Evolutionary conservation across 2,888 invertebrate genomes (phyloP).

Genomic region (Chymomyza amoena): DNA sequence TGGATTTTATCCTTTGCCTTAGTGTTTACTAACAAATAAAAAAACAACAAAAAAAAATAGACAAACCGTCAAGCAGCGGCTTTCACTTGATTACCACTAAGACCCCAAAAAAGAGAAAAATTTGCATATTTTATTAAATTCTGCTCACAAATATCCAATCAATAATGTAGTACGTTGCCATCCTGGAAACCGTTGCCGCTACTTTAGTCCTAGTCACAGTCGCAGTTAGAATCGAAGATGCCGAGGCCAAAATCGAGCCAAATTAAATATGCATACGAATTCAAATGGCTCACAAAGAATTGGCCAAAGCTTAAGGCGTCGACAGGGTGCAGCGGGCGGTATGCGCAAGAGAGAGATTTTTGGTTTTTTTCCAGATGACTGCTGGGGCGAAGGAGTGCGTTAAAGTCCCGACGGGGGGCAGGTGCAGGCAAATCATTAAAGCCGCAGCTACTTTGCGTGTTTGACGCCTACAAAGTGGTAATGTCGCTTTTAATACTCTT

Average conservation of each 20-base stretch:
- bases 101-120: conserved; percentile 41
- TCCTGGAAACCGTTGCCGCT: conserved; percentile 41
- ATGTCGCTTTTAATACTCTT: background rate
- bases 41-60: background rate
- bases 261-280: conserved; percentile 73
- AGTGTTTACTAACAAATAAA: background rate
- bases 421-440: conserved; percentile 62
- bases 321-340: conserved; percentile 4
- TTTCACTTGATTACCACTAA: conserved; percentile 49
- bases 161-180: conserved; percentile 61
- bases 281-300: conserved; percentile 60
- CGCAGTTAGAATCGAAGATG: conserved; percentile 26
- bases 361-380: conserved; percentile 57
- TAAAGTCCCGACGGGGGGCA: conserved; percentile 18
- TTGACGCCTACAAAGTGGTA: conserved; percentile 16
- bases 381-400: conserved; percentile 12
- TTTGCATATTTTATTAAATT: conserved; percentile 74
- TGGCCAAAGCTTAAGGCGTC: conserved; percentile 16
- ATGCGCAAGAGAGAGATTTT: conserved; percentile 64
- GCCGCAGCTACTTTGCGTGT: conserved; percentile 36
- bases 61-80: conserved; percentile 18
- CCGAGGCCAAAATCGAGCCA: conserved; percentile 51
- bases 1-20: background rate
- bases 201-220: background rate
- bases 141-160: conserved; percentile 68